phyloP scores from a whole-genome alignment of 2,888 invertebrate species.

The Seira musarum region DNA sequence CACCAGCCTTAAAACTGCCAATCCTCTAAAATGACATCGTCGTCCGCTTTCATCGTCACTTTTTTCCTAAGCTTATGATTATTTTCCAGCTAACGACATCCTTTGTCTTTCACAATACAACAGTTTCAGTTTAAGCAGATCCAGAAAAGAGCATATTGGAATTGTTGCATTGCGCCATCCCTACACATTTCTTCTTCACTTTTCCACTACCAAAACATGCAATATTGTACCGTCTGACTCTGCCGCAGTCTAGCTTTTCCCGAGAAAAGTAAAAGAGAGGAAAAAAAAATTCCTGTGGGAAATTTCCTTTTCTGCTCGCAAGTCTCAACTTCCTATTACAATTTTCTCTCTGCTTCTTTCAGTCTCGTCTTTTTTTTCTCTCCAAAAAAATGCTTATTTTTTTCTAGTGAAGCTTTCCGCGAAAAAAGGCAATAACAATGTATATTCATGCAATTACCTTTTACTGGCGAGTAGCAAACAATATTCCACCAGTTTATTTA shows the following conservation, averaged over 20 bases:
- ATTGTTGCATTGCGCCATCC: too few relatives aligned
- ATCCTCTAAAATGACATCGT: neutral
- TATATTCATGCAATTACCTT: slow-evolving; percentile 10
- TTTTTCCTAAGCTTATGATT: neutral
- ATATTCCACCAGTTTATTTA: neutral
- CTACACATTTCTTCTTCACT: too few relatives aligned
- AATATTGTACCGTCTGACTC: too few relatives aligned
- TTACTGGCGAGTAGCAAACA: neutral
- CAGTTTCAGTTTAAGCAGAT: neutral
- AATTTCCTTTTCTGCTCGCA: slow-evolving; percentile 56
- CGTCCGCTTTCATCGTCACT: neutral
- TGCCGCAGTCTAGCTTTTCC: neutral
- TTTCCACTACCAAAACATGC: neutral
- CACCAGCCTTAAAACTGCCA: too few relatives aligned
- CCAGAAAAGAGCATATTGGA: neutral
- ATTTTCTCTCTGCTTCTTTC: slow-evolving; percentile 38
- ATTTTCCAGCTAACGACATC: neutral
- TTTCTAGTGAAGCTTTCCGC: neutral
- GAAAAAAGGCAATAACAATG: slow-evolving; percentile 5
- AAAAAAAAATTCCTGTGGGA: slow-evolving; percentile 68
- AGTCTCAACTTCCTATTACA: slow-evolving; percentile 27
- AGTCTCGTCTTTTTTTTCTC: slow-evolving; percentile 21
- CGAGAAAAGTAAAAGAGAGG: slow-evolving; percentile 1
- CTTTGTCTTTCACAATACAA: neutral
- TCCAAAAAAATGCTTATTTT: neutral